Conservation (phyloP, 2,888 invertebrate species). For the Callosobruchus maculatus region DNA sequence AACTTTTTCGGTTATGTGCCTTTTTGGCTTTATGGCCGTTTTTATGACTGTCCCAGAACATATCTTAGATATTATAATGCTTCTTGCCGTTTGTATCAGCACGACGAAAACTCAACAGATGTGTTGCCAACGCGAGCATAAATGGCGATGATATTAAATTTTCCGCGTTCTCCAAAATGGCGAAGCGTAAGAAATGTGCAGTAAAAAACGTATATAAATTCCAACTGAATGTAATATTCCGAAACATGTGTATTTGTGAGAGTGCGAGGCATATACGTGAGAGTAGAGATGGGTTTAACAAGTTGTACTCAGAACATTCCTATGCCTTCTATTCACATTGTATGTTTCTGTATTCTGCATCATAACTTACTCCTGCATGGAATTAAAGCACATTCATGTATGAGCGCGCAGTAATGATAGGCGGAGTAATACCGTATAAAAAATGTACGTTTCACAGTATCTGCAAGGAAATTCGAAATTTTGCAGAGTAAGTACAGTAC, state of each 20-base stretch:
- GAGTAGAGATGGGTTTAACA: background rate
- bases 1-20: background rate
- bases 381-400: too few species aligned
- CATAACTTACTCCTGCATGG: too few species aligned
- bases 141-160: background rate
- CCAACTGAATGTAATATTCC: background rate
- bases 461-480: too few species aligned
- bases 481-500: too few species aligned
- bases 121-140: background rate
- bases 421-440: too few species aligned
- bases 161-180: background rate
- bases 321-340: too few species aligned
- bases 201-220: background rate
- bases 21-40: background rate
- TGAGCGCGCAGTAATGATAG: too few species aligned
- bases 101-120: background rate
- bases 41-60: background rate
- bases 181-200: background rate
- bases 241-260: background rate
- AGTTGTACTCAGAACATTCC: background rate
- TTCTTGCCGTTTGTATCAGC: background rate
- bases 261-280: too few species aligned
- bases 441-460: too few species aligned
- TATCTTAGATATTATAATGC: background rate
- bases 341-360: too few species aligned